Conservation (phyloP, 2,113 vertebrate species). For the Aleadryas rufinucha region DNA sequence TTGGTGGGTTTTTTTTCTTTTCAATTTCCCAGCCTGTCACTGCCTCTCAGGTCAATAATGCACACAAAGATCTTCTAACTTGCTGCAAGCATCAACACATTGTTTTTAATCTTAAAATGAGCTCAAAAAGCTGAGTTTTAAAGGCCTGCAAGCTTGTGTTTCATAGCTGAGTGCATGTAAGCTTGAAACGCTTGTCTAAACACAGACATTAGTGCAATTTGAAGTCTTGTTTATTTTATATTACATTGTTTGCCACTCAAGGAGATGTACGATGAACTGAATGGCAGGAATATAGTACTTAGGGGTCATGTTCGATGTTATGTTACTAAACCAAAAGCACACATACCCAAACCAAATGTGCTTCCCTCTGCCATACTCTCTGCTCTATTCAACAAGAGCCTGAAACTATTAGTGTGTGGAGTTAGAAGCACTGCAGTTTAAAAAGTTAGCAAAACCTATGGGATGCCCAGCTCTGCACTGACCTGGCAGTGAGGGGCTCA, state of each 20-base stretch:
- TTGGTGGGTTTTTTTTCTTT: neutral
- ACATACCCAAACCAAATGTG: neutral
- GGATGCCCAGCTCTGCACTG: neutral
- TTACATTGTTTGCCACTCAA: neutral
- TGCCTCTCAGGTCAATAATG: neutral
- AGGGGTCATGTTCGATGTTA: rapidly evolving
- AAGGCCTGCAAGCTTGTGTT: neutral
- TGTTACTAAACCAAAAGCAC: neutral
- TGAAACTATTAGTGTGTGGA: neutral
- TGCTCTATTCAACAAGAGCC: neutral
- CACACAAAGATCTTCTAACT: neutral
- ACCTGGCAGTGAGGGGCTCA: neutral
- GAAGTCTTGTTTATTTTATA: neutral
- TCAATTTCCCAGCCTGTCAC: neutral
- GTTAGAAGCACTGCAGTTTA: neutral
- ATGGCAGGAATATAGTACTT: neutral
- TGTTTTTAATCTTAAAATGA: neutral
- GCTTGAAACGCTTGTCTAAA: neutral
- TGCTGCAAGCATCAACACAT: neutral
- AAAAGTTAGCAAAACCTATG: neutral
- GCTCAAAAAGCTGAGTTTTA: neutral
- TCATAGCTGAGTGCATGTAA: neutral
- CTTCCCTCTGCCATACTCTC: neutral
- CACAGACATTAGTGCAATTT: neutral
- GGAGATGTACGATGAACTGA: neutral